A percentile compares a stretch with the other conserved stretches of the same genome.
These are phyloP conservation scores for Drosophila kurseongensis DNA, from an alignment of 1,140 invertebrate genomes.

Conservation along the genomic window DNA sequence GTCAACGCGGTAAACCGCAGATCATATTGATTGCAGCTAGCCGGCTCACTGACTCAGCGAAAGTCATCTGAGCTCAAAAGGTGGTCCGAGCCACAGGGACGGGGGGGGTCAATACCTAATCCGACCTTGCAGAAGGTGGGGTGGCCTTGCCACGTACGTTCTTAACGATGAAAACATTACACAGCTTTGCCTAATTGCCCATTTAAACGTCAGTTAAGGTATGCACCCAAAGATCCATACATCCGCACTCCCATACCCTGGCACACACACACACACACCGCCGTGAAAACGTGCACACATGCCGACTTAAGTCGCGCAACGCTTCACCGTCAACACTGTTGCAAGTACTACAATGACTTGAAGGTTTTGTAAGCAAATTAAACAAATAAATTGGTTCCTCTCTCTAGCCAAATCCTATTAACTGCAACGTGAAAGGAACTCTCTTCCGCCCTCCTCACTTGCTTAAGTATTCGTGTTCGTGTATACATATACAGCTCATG, in stretches of 20 bases:
- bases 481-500: not conserved
- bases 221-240: slow-evolving; percentile 14
- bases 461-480: not conserved
- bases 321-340: slow-evolving; percentile 26
- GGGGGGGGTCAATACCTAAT: not conserved
- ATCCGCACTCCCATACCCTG: not conserved
- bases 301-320: not conserved
- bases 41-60: not conserved
- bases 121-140: not conserved
- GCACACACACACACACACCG: not conserved
- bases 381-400: slow-evolving; percentile 79
- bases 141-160: slow-evolving; percentile 9
- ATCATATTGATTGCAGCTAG: slow-evolving; percentile 3
- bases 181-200: slow-evolving; percentile 73
- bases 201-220: slow-evolving; percentile 57
- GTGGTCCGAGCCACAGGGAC: not conserved
- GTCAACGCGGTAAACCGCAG: not conserved
- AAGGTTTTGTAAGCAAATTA: slow-evolving; percentile 68
- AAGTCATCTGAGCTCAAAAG: not conserved
- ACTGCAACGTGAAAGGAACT: slow-evolving; percentile 54
- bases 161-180: slow-evolving; percentile 64
- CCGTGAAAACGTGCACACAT: slow-evolving; percentile 5
- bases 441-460: not conserved
- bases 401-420: slow-evolving; percentile 73
- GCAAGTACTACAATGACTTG: slow-evolving; percentile 48